Base-by-base conservation (phyloP, 2,797 vertebrate genomes). In the Spinus pinus region DNA sequence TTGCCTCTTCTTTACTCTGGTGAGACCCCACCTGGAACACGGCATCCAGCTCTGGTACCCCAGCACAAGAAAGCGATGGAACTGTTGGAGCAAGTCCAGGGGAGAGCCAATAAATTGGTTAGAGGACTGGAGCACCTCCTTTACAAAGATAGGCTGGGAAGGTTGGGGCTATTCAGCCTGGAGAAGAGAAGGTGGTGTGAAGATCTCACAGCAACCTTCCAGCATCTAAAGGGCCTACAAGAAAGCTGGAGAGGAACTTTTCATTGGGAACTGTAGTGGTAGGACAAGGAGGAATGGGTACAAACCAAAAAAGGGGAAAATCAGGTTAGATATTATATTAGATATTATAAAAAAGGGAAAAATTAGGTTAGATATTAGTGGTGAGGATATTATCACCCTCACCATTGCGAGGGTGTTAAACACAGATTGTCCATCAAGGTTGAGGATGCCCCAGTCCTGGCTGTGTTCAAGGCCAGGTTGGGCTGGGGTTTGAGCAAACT, bases 381-480 rank as follows among this genome's bases (percentile, higher is more conserved):
- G 37, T 37, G 37, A 37, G 12, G 37, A 37, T 37, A 37, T 37
- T 37, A 37, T 37, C 12, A 37, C 37, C 37, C 37, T 37, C 37
- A 37, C 37, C 12, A 37, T 12, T 37, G 12, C 37, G 37, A 19
- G 6, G 10, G 7, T 71, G 31, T 23, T 22, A 27, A 77, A 35
- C 49, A 35, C 4, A 56, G 27, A 6, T 35, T 56, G 25, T 22
- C 31, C 31, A 27, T 31, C 21, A 41, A 31, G 15, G 31, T 1
- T 70, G 41, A 2, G 3, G 8, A 54, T 62, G 10, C 3, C 18
- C 27, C 12, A 42, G 0, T 25, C 27, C 27, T 64, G 14, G 10
- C 12, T 54, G 12, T 35, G 10, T 14, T 56, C 50, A 56, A 41
- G 37, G 31, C 5, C 25, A 27, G 22, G 15, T 5, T 35, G 19